These are phyloP conservation scores for Cinclus mexicanus DNA, from an alignment of 2,113 vertebrate species.

Conservation along the genomic window DNA sequence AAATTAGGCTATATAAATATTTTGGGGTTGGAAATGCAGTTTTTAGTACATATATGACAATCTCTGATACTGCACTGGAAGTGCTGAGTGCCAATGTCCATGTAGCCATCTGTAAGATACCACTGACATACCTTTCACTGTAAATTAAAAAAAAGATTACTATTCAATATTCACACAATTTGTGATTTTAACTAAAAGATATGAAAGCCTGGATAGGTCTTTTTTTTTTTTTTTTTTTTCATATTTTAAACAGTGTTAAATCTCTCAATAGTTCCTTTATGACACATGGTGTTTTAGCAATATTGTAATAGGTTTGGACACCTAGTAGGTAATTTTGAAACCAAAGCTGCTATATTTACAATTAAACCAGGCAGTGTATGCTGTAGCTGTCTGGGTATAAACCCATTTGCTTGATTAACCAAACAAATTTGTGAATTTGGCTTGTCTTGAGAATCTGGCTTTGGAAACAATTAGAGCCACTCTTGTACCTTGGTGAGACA, in stretches of 20 bases:
- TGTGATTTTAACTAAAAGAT: not conserved
- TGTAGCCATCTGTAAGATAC: not conserved
- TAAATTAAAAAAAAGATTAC: not conserved
- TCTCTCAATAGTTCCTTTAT: not conserved
- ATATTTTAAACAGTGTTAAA: not conserved
- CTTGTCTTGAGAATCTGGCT: not conserved
- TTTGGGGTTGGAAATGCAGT: not conserved
- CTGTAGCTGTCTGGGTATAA: not conserved
- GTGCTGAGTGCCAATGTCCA: not conserved
- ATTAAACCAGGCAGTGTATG: not conserved
- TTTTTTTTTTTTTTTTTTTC: not conserved
- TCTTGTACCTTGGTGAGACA: not conserved
- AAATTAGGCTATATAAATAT: not conserved
- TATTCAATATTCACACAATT: not conserved
- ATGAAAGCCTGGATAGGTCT: fast-evolving
- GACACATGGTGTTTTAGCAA: not conserved
- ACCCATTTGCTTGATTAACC: not conserved
- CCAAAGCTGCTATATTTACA: not conserved
- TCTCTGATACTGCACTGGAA: not conserved
- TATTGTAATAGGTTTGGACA: not conserved
- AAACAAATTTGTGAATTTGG: not conserved
- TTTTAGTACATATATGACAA: not conserved
- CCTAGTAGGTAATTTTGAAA: not conserved
- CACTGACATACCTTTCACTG: not conserved
- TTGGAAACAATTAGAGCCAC: not conserved